Evolutionary conservation across 2,113 vertebrate genomes (phyloP).

Genomic region (Acinonyx jubatus): DNA sequence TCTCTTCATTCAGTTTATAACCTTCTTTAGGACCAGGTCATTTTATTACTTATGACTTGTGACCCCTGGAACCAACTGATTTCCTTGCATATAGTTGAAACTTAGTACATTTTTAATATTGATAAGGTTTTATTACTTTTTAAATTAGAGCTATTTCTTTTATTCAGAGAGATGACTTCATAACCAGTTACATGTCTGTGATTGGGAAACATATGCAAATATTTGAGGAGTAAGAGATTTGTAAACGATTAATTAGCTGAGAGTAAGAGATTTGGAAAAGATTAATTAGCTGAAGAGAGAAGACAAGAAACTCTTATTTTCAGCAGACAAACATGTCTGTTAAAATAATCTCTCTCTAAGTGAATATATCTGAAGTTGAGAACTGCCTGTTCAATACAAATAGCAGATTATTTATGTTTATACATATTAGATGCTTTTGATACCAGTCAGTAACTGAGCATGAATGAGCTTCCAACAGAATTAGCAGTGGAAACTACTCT

Average conservation of each 20-base stretch:
- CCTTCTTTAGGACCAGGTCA: background rate
- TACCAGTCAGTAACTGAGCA: constrained; percentile 43
- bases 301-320: constrained; percentile 13
- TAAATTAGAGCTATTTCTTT: background rate
- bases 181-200: background rate
- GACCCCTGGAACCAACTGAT: background rate
- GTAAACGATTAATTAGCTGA: background rate
- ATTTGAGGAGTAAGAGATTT: background rate
- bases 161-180: background rate
- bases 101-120: background rate
- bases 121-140: background rate
- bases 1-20: background rate
- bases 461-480: constrained; percentile 43
- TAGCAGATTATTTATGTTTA: background rate
- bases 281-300: background rate
- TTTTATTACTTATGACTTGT: background rate
- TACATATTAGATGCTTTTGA: background rate
- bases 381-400: background rate
- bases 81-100: background rate
- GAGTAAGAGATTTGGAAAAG: background rate
- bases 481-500: constrained; percentile 50
- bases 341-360: constrained; percentile 12
- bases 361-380: constrained; percentile 12
- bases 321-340: background rate
- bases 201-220: background rate